Evolutionary conservation across 2,888 invertebrate species (phyloP).

Genomic region (Andrena marginata): DNA sequence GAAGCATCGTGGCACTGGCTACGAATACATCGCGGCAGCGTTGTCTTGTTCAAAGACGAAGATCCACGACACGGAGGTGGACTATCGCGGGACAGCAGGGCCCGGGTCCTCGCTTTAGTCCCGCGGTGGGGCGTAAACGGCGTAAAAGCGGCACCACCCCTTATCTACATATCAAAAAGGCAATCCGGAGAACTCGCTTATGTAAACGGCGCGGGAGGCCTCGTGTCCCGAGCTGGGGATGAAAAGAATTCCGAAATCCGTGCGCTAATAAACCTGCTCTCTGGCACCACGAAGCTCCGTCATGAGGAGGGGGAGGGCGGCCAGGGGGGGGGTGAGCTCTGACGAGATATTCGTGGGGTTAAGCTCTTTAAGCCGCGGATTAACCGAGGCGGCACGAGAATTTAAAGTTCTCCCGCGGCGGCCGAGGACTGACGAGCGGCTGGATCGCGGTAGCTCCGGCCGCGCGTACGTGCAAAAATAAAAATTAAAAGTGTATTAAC

Average conservation of each 20-base stretch:
- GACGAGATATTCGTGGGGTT: slow-evolving; percentile 84
- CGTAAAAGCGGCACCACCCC: slow-evolving; percentile 82
- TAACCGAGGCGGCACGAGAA: slow-evolving; percentile 81
- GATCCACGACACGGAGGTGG: slow-evolving; percentile 40
- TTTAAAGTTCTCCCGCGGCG: slow-evolving; percentile 77
- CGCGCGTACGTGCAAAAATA: slow-evolving; percentile 53
- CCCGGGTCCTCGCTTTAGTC: slow-evolving; percentile 57
- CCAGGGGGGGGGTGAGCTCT: slow-evolving; percentile 71
- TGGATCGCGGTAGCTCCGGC: slow-evolving; percentile 8
- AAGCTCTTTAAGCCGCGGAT: slow-evolving; percentile 83
- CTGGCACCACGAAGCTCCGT: slow-evolving; percentile 70
- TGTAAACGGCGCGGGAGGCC: slow-evolving; percentile 83
- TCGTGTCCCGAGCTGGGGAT: slow-evolving; percentile 79
- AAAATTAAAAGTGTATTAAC: slow-evolving; percentile 61
- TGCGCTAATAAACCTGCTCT: slow-evolving; percentile 84
- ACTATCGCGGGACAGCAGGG: slow-evolving; percentile 54
- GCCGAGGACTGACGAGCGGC: slow-evolving; percentile 46
- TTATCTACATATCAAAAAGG: slow-evolving; percentile 85
- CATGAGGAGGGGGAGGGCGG: slow-evolving; percentile 4
- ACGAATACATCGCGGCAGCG: neutral
- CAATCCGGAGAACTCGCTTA: slow-evolving; percentile 85
- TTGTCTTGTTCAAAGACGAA: slow-evolving; percentile 34
- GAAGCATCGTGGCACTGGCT: neutral
- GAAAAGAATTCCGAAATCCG: slow-evolving; percentile 85
- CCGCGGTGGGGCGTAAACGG: slow-evolving; percentile 81